These are phyloP conservation scores for Callospermophilus lateralis DNA, from an alignment of 2,113 vertebrate species.

Conservation along the genomic window DNA sequence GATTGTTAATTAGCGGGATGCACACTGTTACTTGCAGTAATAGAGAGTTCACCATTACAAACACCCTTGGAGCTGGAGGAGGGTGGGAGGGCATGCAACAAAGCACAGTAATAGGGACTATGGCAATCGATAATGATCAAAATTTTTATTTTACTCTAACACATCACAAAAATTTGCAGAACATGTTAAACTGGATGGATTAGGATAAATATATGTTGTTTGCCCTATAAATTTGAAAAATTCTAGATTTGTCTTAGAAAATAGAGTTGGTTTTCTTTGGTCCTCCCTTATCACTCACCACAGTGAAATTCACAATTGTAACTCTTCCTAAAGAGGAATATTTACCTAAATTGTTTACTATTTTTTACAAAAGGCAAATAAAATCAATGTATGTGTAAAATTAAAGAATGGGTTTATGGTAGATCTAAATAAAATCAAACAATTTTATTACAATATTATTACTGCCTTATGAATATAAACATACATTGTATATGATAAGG, in stretches of 20 bases:
- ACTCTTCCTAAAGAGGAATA: background rate
- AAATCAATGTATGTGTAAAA: background rate
- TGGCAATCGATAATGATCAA: background rate
- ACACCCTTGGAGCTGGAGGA: background rate
- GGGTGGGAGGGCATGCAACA: background rate
- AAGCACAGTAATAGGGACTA: background rate
- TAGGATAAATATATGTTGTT: background rate
- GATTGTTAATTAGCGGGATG: background rate
- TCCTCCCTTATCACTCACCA: background rate
- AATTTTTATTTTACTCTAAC: background rate
- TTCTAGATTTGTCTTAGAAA: background rate
- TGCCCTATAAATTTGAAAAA: background rate
- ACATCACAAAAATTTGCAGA: background rate
- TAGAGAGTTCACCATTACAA: constrained; percentile 34
- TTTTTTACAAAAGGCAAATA: background rate
- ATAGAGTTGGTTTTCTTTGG: background rate
- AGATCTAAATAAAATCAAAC: background rate
- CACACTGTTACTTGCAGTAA: background rate
- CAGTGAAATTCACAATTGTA: background rate
- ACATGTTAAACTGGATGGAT: background rate
- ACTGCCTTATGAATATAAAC: background rate
- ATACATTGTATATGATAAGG: background rate
- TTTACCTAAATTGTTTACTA: background rate
- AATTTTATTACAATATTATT: background rate
- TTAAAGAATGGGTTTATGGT: background rate